Evolutionary conservation across 2,797 vertebrate species (phyloP).

Genomic region (Brachyalestes nurse): DNA sequence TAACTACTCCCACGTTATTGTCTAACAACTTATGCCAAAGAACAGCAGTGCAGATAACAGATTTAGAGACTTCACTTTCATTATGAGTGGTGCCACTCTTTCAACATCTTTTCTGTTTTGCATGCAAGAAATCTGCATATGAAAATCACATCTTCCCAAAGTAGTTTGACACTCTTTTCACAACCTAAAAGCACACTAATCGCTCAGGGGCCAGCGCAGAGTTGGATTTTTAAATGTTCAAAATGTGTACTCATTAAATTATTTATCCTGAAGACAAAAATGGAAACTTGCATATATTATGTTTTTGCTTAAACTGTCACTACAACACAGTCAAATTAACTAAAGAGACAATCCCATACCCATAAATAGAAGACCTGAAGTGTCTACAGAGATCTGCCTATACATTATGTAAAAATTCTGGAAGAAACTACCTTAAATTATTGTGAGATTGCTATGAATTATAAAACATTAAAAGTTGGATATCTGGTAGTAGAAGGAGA

Average conservation of each 20-base stretch:
- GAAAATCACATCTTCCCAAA: background rate
- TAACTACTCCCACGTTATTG: constrained; percentile 38
- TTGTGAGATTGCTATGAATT: too few relatives aligned
- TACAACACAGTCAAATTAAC: background rate
- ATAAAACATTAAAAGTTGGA: background rate
- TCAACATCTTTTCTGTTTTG: background rate
- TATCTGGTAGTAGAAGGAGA: background rate
- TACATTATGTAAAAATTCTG: background rate
- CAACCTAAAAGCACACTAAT: background rate
- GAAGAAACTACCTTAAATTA: background rate
- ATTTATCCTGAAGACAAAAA: background rate
- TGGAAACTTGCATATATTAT: background rate
- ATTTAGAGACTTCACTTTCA: background rate
- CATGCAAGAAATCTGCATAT: background rate
- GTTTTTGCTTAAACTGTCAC: background rate
- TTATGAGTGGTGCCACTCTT: background rate
- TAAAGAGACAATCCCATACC: background rate
- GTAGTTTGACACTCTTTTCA: background rate
- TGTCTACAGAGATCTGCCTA: too few relatives aligned
- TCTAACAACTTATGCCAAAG: constrained; percentile 16
- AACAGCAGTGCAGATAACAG: constrained; percentile 20
- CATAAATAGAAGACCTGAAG: background rate
- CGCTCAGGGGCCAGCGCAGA: background rate
- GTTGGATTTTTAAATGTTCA: background rate
- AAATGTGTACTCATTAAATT: background rate